These are phyloP conservation scores for Lottia gigantea DNA, from an alignment of 2,888 invertebrate genomes.

Conservation along the genomic window DNA sequence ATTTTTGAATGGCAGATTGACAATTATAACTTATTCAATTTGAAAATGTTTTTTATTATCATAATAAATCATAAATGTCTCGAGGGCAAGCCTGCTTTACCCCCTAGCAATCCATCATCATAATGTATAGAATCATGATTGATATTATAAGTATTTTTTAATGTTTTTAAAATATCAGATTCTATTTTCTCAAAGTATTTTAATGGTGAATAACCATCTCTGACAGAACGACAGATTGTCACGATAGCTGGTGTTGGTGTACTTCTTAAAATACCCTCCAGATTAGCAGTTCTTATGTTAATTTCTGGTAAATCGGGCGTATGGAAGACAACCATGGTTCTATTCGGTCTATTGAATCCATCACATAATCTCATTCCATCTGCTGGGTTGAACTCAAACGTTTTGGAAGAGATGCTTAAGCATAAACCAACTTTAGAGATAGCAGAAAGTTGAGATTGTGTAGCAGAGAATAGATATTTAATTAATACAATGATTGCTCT, in stretches of 20 bases:
- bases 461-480: conserved; percentile 17
- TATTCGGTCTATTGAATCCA: conserved; percentile 48
- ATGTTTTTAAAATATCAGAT: conserved; percentile 34
- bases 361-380: conserved; percentile 42
- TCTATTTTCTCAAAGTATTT: conserved; percentile 48
- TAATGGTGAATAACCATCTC: conserved; percentile 60
- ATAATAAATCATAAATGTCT: conserved; percentile 9
- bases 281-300: conserved; percentile 26
- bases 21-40: too few species aligned
- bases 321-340: conserved; percentile 40
- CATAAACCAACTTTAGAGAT: conserved; percentile 50
- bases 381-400: conserved; percentile 23
- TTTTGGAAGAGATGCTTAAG: conserved; percentile 37
- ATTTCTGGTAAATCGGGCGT: conserved; percentile 38
- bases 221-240: conserved; percentile 51
- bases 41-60: too few species aligned
- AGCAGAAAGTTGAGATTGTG: conserved; percentile 34
- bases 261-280: conserved; percentile 35
- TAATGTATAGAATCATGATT: conserved; percentile 33
- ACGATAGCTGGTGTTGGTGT: conserved; percentile 36
- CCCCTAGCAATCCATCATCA: conserved; percentile 49
- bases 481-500: neutral
- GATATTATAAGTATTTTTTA: conserved; percentile 30
- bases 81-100: conserved; percentile 42
- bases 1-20: too few species aligned